Evolutionary conservation across 2,888 invertebrate genomes (phyloP).

Genomic region (Nasonia oneida): DNA sequence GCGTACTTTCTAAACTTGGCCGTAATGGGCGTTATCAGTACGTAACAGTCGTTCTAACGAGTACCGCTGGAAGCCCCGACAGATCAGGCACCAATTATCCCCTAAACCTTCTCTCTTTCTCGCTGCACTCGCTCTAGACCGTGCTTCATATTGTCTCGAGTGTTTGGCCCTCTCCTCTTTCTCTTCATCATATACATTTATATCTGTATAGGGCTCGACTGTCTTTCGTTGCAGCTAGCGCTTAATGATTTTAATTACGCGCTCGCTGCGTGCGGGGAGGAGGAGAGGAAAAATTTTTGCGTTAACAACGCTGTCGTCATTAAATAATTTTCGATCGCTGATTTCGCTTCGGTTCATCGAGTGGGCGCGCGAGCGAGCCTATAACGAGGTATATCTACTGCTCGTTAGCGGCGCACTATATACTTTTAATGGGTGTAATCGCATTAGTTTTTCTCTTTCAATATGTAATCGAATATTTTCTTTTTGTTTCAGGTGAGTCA

Average conservation of each 20-base stretch:
- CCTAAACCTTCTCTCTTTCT: slow-evolving; percentile 47
- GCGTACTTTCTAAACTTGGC: slow-evolving; percentile 72
- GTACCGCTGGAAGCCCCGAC: slow-evolving; percentile 64
- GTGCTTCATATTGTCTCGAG: slow-evolving; percentile 57
- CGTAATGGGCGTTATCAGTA: slow-evolving; percentile 75
- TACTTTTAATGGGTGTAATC: background rate
- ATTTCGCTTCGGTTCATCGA: background rate
- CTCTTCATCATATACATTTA: background rate
- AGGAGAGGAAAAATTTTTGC: background rate
- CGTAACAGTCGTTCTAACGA: slow-evolving; percentile 74
- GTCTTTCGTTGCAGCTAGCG: background rate
- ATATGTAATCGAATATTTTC: background rate
- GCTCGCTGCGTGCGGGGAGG: background rate
- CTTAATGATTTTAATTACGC: slow-evolving; percentile 53
- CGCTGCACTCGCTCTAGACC: slow-evolving; percentile 18
- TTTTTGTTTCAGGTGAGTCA: slow-evolving; percentile 21
- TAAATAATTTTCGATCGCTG: slow-evolving; percentile 33
- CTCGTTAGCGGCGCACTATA: background rate
- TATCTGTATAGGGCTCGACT: background rate
- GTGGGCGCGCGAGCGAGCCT: background rate
- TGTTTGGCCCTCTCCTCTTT: slow-evolving; percentile 37
- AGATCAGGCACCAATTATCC: slow-evolving; percentile 62
- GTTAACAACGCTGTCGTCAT: background rate
- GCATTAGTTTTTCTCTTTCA: background rate
- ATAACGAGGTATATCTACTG: background rate